These are phyloP conservation scores for Neodontobutis hainanensis DNA, from an alignment of 2,113 vertebrate species.

Conservation along the genomic window DNA sequence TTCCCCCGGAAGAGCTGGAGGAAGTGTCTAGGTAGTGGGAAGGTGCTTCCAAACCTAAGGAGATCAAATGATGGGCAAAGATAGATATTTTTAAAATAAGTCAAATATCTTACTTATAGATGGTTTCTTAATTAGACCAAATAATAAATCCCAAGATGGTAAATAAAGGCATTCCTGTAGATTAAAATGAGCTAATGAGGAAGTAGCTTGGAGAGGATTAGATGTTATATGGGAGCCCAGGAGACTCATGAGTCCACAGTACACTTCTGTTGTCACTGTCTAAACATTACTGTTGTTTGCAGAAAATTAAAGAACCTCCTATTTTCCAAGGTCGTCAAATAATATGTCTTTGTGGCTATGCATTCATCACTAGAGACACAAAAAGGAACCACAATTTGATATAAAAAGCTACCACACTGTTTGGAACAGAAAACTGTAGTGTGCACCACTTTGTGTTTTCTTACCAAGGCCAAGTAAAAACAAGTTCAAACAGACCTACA, in stretches of 20 bases:
- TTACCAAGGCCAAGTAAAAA: constrained; percentile 12
- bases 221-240: neutral
- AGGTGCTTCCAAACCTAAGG: too few relatives aligned
- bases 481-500: constrained; percentile 19
- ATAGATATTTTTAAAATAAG: too few relatives aligned
- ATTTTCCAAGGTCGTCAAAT: too few relatives aligned
- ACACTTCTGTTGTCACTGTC: neutral
- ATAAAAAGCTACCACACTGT: neutral
- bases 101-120: neutral
- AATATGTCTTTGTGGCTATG: too few relatives aligned
- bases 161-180: neutral
- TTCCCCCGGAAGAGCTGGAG: too few relatives aligned
- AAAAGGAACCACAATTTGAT: too few relatives aligned
- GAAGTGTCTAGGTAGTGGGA: too few relatives aligned
- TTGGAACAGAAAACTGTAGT: too few relatives aligned
- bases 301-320: too few relatives aligned
- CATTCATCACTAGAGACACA: too few relatives aligned
- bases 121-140: neutral
- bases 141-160: neutral
- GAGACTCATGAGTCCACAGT: neutral
- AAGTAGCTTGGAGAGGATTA: neutral
- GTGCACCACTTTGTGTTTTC: neutral
- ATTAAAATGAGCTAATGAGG: neutral
- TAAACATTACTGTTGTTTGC: neutral
- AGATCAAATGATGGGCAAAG: too few relatives aligned